Evolutionary conservation across 2,113 vertebrate genomes (phyloP).

Genomic region (Protobothrops mucrosquamatus): DNA sequence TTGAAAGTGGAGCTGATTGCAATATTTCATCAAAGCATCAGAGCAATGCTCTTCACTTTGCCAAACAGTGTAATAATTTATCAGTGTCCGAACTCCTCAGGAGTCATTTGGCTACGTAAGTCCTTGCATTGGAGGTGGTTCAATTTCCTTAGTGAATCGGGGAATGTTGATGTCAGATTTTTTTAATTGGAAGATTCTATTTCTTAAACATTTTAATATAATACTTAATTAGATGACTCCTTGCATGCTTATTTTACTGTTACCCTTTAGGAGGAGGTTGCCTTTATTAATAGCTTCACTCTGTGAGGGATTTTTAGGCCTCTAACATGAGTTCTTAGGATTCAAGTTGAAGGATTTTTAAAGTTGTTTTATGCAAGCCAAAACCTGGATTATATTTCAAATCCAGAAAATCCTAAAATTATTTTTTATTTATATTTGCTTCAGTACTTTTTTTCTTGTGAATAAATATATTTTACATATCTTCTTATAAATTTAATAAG

Average conservation of each 20-base stretch:
- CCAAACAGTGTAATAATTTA: constrained; percentile 87
- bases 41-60: constrained; percentile 85
- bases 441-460: neutral
- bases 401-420: neutral
- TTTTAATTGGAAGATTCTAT: neutral
- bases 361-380: neutral
- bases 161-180: neutral
- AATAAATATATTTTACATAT: neutral
- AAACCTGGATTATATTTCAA: neutral
- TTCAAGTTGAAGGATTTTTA: neutral
- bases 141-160: neutral
- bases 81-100: constrained; percentile 87
- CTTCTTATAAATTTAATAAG: neutral
- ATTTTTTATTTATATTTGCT: neutral
- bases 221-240: neutral
- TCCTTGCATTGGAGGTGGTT: constrained; percentile 38
- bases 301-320: neutral
- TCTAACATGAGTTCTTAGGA: neutral
- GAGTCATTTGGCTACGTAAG: constrained; percentile 87
- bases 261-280: neutral
- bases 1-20: constrained; percentile 93
- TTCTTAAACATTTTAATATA: neutral
- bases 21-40: constrained; percentile 93
- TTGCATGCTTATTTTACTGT: neutral
- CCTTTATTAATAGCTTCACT: neutral